Conservation (phyloP, 2,888 invertebrate genomes). For the Cheilosia scutellata region DNA sequence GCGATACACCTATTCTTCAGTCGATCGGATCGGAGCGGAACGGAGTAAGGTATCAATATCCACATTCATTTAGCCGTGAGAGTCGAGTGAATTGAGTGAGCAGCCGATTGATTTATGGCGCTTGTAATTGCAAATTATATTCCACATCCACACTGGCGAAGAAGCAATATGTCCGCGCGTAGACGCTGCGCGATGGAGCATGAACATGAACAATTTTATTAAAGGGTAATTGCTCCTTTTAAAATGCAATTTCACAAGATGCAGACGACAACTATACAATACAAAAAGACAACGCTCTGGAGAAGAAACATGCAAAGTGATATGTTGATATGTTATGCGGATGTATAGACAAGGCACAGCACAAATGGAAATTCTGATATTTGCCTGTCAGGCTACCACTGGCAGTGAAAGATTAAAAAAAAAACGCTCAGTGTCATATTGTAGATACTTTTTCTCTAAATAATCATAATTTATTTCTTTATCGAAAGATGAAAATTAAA, state of each 20-base stretch:
- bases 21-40: slow-evolving; percentile 37
- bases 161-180: slow-evolving; percentile 13
- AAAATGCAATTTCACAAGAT: slow-evolving; percentile 54
- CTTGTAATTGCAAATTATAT: slow-evolving; percentile 66
- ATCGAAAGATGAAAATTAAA: slow-evolving; percentile 7
- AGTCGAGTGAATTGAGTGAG: slow-evolving; percentile 58
- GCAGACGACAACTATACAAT: slow-evolving; percentile 5
- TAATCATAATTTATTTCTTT: neutral
- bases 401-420: slow-evolving; percentile 43
- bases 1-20: slow-evolving; percentile 45
- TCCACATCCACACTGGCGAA: neutral
- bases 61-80: slow-evolving; percentile 51
- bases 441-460: neutral
- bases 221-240: slow-evolving; percentile 67
- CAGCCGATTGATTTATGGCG: slow-evolving; percentile 64
- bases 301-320: slow-evolving; percentile 55
- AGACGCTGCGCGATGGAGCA: slow-evolving; percentile 41
- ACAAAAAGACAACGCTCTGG: neutral
- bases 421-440: neutral
- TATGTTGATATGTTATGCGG: slow-evolving; percentile 63
- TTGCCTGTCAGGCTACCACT: slow-evolving; percentile 48
- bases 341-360: slow-evolving; percentile 50
- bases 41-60: slow-evolving; percentile 52
- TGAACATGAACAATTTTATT: slow-evolving; percentile 73
- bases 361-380: slow-evolving; percentile 62